Percentiles rank a stretch among this genome's conserved stretches.
phyloP scores from a whole-genome alignment of 1,140 invertebrate genomes.

The Dreissena rostriformis region DNA sequence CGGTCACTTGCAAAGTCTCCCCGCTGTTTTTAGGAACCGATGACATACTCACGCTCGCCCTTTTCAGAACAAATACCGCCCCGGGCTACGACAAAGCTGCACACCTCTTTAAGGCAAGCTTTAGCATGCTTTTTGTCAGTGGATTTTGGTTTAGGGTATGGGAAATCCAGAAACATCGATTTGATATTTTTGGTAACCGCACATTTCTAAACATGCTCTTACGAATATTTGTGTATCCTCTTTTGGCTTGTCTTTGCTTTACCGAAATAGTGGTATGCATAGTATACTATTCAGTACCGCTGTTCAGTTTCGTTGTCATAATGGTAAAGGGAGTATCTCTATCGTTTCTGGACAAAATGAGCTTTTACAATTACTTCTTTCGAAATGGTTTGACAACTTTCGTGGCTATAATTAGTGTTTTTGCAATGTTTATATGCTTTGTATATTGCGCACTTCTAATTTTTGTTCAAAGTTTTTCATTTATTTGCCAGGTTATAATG shows the following conservation, averaged over 20 bases:
- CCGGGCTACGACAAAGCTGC: slow-evolving; percentile 8
- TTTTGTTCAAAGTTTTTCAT: slow-evolving; percentile 38
- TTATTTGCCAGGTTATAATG: slow-evolving; percentile 18
- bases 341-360: background rate
- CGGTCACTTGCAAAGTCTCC: background rate
- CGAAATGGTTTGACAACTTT: background rate
- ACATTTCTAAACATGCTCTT: background rate
- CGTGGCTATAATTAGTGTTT: background rate
- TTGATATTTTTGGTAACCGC: background rate
- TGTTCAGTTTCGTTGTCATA: slow-evolving; percentile 18
- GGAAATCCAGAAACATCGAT: background rate
- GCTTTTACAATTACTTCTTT: background rate
- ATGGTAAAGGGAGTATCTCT: background rate
- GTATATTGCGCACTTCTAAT: background rate
- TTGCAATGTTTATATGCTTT: background rate
- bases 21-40: slow-evolving; percentile 5
- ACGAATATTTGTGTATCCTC: background rate
- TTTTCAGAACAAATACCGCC: background rate
- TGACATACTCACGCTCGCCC: slow-evolving; percentile 1
- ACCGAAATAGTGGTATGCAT: background rate
- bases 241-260: slow-evolving; percentile 4
- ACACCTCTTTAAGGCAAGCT: slow-evolving; percentile 16
- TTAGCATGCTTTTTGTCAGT: slow-evolving; percentile 11
- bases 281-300: slow-evolving; percentile 21
- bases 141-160: slow-evolving; percentile 1